phyloP scores from a whole-genome alignment of 2,888 invertebrate species.

The Miltochrista miniata region DNA sequence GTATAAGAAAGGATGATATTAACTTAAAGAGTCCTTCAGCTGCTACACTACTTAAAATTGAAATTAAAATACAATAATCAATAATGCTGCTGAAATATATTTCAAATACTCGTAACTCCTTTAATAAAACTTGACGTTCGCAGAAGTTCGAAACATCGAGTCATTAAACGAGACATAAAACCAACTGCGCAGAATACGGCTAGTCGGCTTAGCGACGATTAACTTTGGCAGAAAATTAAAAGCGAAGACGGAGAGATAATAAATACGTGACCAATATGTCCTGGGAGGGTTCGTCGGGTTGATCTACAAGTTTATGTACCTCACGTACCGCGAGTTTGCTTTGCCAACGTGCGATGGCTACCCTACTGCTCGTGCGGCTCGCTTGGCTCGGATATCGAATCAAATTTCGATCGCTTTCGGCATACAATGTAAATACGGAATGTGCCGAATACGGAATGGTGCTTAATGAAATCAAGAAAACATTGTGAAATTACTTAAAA shows the following conservation, averaged over 20 bases:
- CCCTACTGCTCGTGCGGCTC: slow-evolving; percentile 59
- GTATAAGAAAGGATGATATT: no score
- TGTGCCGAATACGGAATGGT: slow-evolving; percentile 23
- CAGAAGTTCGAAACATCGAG: slow-evolving; percentile 34
- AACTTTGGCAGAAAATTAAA: slow-evolving; percentile 73
- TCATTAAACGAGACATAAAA: slow-evolving; percentile 48
- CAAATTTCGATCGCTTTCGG: slow-evolving; percentile 58
- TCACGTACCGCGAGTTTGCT: slow-evolving; percentile 76
- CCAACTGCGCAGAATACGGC: slow-evolving; percentile 58
- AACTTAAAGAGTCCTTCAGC: no score
- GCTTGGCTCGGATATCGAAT: slow-evolving; percentile 62
- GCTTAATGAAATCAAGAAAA: slow-evolving; percentile 4
- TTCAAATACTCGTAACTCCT: slow-evolving; percentile 25
- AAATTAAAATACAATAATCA: neutral
- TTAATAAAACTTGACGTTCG: slow-evolving; percentile 29
- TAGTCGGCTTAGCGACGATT: slow-evolving; percentile 59
- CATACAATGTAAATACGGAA: slow-evolving; percentile 51
- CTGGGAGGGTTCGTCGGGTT: slow-evolving; percentile 52
- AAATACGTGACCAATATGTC: slow-evolving; percentile 80
- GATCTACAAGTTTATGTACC: slow-evolving; percentile 66
- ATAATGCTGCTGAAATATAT: slow-evolving; percentile 13
- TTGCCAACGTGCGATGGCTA: slow-evolving; percentile 71
- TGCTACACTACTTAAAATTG: neutral
- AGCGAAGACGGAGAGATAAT: slow-evolving; percentile 66
- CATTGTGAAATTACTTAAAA: no score